Percentiles rank a stretch among this genome's conserved stretches.
phyloP scores from a whole-genome alignment of 2,113 vertebrate genomes.

The Equus quagga region DNA sequence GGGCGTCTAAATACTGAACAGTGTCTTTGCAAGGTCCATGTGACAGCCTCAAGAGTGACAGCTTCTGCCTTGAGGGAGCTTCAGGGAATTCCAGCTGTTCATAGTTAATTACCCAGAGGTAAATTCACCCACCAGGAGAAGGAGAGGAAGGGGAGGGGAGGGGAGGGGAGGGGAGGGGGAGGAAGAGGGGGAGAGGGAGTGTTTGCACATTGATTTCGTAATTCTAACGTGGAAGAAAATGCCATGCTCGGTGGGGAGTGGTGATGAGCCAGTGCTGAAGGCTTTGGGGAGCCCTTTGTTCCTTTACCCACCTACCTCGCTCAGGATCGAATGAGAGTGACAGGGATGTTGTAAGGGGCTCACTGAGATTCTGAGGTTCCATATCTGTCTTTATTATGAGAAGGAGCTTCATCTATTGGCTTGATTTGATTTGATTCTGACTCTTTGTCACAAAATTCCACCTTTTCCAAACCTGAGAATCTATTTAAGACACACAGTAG shows the following conservation, averaged over 20 bases:
- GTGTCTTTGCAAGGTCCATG: background rate
- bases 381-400: background rate
- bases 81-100: background rate
- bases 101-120: background rate
- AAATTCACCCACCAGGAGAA: background rate
- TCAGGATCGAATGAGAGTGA: background rate
- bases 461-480: background rate
- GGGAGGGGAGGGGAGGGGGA: background rate
- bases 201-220: background rate
- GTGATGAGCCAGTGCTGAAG: too few relatives aligned
- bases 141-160: background rate
- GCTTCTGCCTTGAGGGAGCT: background rate
- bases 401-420: background rate
- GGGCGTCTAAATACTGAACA: background rate
- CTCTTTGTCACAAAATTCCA: background rate
- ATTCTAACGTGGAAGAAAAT: background rate
- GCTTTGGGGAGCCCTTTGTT: background rate
- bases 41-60: background rate
- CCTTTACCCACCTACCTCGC: too few relatives aligned
- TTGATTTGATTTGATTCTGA: background rate
- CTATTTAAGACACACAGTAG: background rate
- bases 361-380: background rate
- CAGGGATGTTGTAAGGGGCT: background rate
- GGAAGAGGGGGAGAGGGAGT: background rate
- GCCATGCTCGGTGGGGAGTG: too few relatives aligned